Evolutionary conservation across 2,797 vertebrate species (phyloP), one percentile per base, ranked within the genome.

Genomic region (Anabas testudineus): DNA sequence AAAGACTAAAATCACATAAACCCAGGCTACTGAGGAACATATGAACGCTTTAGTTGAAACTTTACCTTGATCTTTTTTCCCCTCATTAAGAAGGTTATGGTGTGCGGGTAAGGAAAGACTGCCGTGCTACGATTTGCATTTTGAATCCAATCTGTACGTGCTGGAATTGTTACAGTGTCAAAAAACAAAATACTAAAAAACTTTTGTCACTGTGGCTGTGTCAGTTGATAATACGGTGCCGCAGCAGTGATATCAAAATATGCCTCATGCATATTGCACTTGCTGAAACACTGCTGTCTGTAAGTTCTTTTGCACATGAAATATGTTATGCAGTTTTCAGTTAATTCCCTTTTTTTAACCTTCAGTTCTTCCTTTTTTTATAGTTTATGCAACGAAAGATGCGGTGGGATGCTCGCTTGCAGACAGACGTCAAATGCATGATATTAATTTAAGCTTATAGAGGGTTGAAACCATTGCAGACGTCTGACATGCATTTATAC

Each of bases 391-490:
- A 32, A 32, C 30, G 32, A 32, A 1, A 9, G 32, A 32, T 66
- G 30, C 8, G 21, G 26, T 30, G 30, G 55, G 30, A 19, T 15
- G 16, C 58, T 56, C 24, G 32, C 19, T 78, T 48, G 1, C 59
- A 73, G 42, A 21, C 54, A 51, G 43, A 64, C 36, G 48, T 32
- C 16, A 49, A 41, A 54, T n/a, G n/a, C n/a, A n/a, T n/a, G n/a
- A n/a, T 74, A 81, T 78, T 80, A 77, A 74, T 26, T 62, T 77
- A 16, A 53, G 61, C 41, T 53, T 57, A 51, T 32, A 79, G 39
- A 74, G 49, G 66, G n/a, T n/a, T n/a, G n/a, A n/a, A n/a, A n/a
- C n/a, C n/a, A n/a, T n/a, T n/a, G n/a, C n/a, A n/a, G n/a, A n/a
- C n/a, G n/a, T n/a, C 75, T 26, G 45, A 45, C 12, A n/a, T n/a